Base-by-base conservation (phyloP, 2,888 invertebrate genomes). In the Yponomeuta evonymella region DNA sequence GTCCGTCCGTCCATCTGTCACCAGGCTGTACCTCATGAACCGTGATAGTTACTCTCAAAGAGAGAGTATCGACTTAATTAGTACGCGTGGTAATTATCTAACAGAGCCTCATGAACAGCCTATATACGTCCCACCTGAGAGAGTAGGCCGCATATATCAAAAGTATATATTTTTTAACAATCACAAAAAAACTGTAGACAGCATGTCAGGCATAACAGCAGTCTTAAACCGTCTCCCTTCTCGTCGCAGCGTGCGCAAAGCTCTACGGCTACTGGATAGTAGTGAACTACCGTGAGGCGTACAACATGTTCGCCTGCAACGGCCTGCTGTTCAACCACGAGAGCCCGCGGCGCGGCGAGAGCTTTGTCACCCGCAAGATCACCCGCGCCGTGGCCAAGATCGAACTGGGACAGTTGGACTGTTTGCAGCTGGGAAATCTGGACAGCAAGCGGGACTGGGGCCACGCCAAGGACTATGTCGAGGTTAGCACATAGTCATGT, bases 381-480 rank as follows among this genome's bases (percentile, higher is more conserved):
- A 99, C 99, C 0, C 94, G 99, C 63, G 98, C 97, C 1, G 99
- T 99, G 33, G 98, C 99, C 10, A 99, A 99, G 93, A 99, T 99
- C 77, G 94, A 94, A 72, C 93, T 98, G 10, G 98, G 98, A 0
- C 95, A 97, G 73, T 94, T 98, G 85, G 95, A 97, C 73, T 93
- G 90, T 73, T 88, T 99, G 71, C 98, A 98, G 83, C 92, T 99
- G 72, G 99, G 99, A 29, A 98, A 98, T 85, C 90, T 99, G 79
- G 98, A 99, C 86, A 96, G 99, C 23, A 96, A 96, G 83, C 94
- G 99, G 79, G 99, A 99, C 88, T 99, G 99, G 99, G 99, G 99
- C 8, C 98, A 98, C 87, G 98, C 98, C 1, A 96, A 95, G 87
- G 99, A 99, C 89, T 99, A 98, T 85, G 97, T 99, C 9, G 97